phyloP scores from a whole-genome alignment of 2,113 vertebrate genomes.

The Erpornis zantholeuca region DNA sequence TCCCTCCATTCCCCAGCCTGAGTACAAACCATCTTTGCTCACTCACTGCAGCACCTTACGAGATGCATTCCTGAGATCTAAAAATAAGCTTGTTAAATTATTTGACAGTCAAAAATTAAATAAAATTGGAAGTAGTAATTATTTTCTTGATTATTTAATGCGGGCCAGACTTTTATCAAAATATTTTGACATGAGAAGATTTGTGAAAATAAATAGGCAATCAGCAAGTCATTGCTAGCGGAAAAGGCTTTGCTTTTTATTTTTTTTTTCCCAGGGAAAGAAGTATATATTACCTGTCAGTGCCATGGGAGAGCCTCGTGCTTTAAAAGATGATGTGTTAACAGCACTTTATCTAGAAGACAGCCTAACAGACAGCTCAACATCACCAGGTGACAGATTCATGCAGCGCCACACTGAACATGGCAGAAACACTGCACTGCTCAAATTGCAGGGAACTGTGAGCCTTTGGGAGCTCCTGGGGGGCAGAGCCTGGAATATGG shows the following conservation, averaged over 20 bases:
- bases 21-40: constrained; percentile 26
- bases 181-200: constrained; percentile 61
- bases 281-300: constrained; percentile 61
- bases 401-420: neutral
- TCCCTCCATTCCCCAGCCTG: neutral
- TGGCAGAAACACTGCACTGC: neutral
- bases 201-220: constrained; percentile 68
- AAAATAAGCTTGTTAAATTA: constrained; percentile 64
- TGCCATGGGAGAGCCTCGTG: neutral
- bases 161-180: constrained; percentile 56
- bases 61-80: constrained; percentile 19
- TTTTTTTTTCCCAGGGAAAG: neutral
- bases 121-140: constrained; percentile 60
- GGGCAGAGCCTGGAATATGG: neutral
- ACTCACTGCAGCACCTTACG: neutral
- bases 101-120: constrained; percentile 61
- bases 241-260: neutral
- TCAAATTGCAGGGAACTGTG: neutral
- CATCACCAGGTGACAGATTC: neutral
- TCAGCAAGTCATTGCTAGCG: constrained; percentile 55
- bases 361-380: constrained; percentile 15
- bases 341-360: constrained; percentile 22
- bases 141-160: constrained; percentile 67
- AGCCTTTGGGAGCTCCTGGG: neutral
- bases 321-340: constrained; percentile 30